A percentile compares a stretch with the other conserved stretches of the same genome.
Conservation (phyloP, 2,113 vertebrate genomes). For the Melospiza georgiana region DNA sequence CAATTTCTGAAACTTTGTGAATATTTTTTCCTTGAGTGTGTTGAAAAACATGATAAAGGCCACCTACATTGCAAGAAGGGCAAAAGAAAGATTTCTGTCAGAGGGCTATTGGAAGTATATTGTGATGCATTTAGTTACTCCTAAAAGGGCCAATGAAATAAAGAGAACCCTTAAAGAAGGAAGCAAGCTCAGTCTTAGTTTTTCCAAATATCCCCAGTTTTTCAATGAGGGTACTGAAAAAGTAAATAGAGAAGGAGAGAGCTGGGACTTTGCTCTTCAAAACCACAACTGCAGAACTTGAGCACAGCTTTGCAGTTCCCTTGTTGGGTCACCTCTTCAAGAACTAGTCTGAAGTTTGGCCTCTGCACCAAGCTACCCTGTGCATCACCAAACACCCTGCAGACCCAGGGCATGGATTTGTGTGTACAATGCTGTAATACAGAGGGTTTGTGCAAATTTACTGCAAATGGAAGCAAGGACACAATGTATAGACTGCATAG, state of each 20-base stretch:
- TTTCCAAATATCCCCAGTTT: background rate
- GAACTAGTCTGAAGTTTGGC: background rate
- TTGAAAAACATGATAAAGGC: background rate
- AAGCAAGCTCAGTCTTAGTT: background rate
- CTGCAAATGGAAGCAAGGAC: background rate
- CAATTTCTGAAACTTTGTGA: background rate
- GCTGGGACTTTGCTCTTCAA: background rate
- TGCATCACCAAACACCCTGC: background rate
- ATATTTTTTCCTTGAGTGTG: background rate
- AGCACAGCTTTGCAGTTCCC: background rate
- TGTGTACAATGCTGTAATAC: background rate
- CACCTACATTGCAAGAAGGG: background rate
- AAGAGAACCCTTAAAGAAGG: background rate
- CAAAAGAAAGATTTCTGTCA: background rate
- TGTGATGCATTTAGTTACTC: background rate
- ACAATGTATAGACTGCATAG: background rate
- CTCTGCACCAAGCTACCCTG: fast-evolving
- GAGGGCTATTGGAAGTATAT: background rate
- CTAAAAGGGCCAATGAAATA: background rate
- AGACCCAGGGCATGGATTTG: background rate
- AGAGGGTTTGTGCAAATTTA: background rate
- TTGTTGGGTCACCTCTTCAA: background rate
- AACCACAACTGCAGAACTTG: background rate
- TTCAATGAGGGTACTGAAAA: background rate
- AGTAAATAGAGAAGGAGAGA: background rate